Percentiles rank a stretch among this genome's conserved stretches.
phyloP scores from a whole-genome alignment of 2,888 invertebrate genomes.

The Pachymerium ferrugineum region DNA sequence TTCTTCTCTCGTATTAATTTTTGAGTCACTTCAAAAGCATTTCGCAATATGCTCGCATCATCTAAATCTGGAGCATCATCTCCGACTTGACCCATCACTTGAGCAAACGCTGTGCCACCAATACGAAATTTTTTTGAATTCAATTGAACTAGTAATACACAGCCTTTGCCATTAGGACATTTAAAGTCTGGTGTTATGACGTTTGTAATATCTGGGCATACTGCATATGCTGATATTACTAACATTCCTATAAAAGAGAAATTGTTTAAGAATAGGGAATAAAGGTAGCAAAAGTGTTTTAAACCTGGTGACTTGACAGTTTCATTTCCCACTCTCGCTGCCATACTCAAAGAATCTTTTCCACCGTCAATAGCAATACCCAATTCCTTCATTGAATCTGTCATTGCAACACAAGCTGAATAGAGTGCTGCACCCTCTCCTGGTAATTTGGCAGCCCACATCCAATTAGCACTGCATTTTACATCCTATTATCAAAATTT shows the following conservation, averaged over 20 bases:
- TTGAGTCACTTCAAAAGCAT: constrained; percentile 79
- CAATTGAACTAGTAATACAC: constrained; percentile 58
- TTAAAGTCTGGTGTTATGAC: constrained; percentile 87
- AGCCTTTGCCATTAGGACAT: constrained; percentile 50
- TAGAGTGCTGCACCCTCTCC: constrained; percentile 85
- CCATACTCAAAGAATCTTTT: constrained; percentile 96
- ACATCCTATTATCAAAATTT: constrained; percentile 64
- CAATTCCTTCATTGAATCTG: constrained; percentile 70
- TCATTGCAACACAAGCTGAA: constrained; percentile 83
- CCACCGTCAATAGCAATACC: constrained; percentile 93
- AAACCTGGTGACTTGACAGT: constrained; percentile 56
- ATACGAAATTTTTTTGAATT: constrained; percentile 67
- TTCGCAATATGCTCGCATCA: constrained; percentile 59
- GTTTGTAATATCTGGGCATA: constrained; percentile 80
- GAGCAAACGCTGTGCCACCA: constrained; percentile 89
- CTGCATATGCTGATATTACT: constrained; percentile 93
- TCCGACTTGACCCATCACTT: constrained; percentile 80
- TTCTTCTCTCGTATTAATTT: constrained; percentile 64
- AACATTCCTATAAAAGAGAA: constrained; percentile 67
- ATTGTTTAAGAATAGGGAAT: background rate
- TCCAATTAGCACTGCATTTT: constrained; percentile 99
- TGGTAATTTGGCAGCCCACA: constrained; percentile 97
- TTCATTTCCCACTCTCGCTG: constrained; percentile 70
- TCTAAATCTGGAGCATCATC: constrained; percentile 74
- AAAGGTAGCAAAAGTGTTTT: background rate